Base-by-base conservation (phyloP, 2,113 vertebrate species). In the Oncorhynchus kisutch region DNA sequence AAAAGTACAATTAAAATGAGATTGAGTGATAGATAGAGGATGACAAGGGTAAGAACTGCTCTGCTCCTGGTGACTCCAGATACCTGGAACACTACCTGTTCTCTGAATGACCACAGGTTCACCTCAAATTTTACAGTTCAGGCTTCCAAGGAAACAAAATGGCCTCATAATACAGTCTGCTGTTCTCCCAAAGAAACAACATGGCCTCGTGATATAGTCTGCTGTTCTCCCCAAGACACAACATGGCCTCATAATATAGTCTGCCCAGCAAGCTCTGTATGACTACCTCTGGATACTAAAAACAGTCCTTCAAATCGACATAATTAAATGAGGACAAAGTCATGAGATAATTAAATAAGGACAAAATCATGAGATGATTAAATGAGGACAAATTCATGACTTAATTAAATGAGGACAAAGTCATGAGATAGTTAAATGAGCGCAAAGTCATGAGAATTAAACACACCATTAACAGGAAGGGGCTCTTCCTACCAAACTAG, bases 261-360 rank as follows among this genome's bases (percentile, higher is more conserved):
- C 80, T 80, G 31, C 72, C 78, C 83, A 85, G 87, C 79, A 82
- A 84, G 75, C 76, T 71, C 25, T 29, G 78, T 83, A 79, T 84
- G 48, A 51, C 49, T 88, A 62, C 80, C 31, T 78, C 57, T 79
- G 20, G 71, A 81, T 72, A 74, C 72, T 70, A 82, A 82, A 84
- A 78, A 20, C 72, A 51, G 81, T 66, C 8, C 29, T 80, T 82
- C 70, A 71, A 68, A 75, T 81, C 79, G 77, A 27, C 25, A 27
- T 27, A 27, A 27, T 27, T 27, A 24, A 66, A 74, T 45, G 4
- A 67, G 79, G 29, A 74, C 66, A 9, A 6, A 74, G 75, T 78
- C 70, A 72, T 49, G 73, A 78, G 59, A 67, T 79, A 79, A 78
- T 78, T 8, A 80, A 80, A 78, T 31, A 6, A 39, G 34, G 34